phyloP scores from a whole-genome alignment of 1,140 invertebrate species.

The Argopecten irradians region DNA sequence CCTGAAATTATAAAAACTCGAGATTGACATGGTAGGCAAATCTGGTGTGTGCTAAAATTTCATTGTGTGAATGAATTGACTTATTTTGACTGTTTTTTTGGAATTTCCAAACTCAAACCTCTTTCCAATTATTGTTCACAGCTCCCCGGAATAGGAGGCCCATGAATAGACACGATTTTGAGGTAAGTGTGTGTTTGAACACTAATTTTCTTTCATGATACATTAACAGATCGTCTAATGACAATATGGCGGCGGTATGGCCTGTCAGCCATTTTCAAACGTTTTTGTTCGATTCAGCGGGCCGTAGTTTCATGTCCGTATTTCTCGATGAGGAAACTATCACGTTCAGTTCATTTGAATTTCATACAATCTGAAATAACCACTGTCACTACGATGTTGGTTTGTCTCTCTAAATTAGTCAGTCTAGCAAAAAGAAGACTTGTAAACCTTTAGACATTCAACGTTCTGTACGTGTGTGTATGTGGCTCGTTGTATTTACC shows the following conservation, averaged over 20 bases:
- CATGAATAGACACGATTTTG: constrained; percentile 50
- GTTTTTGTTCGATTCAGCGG: background rate
- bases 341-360: background rate
- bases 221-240: background rate
- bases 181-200: constrained; percentile 47
- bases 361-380: background rate
- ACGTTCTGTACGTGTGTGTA: too few relatives aligned
- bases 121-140: constrained; percentile 42
- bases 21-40: background rate
- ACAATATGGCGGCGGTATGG: constrained; percentile 31
- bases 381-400: background rate
- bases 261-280: constrained; percentile 35
- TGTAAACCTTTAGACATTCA: too few relatives aligned
- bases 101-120: background rate
- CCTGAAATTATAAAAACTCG: background rate
- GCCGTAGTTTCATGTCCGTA: constrained; percentile 36
- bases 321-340: constrained; percentile 36
- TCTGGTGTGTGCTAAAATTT: constrained; percentile 26
- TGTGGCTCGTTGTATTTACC: too few relatives aligned
- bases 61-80: background rate
- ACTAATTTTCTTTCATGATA: background rate
- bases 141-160: constrained; percentile 55
- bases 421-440: background rate
- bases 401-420: background rate
- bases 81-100: background rate